Percentiles rank a stretch among this genome's conserved stretches.
Conservation (phyloP, 2,113 vertebrate species). For the Vimba vimba region DNA sequence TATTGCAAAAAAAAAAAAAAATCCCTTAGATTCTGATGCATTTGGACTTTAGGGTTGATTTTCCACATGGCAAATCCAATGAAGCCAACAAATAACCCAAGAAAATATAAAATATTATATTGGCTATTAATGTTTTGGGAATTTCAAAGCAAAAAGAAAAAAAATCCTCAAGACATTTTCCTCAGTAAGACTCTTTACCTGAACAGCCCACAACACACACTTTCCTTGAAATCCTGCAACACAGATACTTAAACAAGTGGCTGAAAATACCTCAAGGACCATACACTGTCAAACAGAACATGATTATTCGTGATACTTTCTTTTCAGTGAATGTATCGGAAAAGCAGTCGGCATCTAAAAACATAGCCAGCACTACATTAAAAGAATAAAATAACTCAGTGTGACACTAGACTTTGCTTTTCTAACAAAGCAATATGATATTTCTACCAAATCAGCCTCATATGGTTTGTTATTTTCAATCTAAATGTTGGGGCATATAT, state of each 20-base stretch:
- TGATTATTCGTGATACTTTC: background rate
- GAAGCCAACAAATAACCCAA: background rate
- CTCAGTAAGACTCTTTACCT: background rate
- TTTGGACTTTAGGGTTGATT: background rate
- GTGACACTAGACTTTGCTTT: background rate
- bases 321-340: background rate
- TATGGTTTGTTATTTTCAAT: background rate
- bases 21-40: background rate
- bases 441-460: background rate
- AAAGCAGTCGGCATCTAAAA: background rate
- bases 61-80: background rate
- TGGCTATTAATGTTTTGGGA: too few species aligned
- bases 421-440: background rate
- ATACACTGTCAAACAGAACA: background rate
- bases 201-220: background rate
- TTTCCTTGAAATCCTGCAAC: background rate
- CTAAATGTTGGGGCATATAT: background rate
- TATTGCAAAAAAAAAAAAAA: background rate
- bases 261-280: background rate
- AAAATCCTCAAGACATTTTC: background rate
- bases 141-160: background rate
- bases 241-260: background rate
- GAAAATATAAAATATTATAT: too few species aligned
- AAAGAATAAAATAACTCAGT: background rate
- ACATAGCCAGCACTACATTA: background rate